Conservation (phyloP, 2,113 vertebrate species). For the Glareola pratincola region DNA sequence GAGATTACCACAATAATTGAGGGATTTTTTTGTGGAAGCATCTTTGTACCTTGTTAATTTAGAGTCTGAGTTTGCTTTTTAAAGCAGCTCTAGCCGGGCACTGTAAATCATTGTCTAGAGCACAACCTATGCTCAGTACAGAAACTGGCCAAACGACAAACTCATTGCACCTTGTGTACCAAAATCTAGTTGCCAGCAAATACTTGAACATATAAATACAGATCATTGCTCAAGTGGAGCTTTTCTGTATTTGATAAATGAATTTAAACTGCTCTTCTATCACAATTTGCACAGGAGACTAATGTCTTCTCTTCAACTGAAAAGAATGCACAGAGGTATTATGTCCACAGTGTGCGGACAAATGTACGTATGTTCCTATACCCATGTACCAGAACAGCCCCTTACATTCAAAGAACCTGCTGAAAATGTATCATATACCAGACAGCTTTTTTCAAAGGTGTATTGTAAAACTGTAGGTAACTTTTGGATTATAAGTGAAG, state of each 20-base stretch:
- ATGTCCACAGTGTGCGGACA: neutral
- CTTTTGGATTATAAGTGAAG: neutral
- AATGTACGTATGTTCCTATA: neutral
- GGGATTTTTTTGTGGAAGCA: neutral
- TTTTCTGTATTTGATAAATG: neutral
- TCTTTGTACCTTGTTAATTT: constrained; percentile 15
- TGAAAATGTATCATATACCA: neutral
- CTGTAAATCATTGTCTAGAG: constrained; percentile 20
- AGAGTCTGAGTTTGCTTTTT: constrained; percentile 35
- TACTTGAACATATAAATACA: neutral
- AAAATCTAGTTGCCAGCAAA: neutral
- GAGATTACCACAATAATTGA: neutral
- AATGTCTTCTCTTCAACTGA: neutral
- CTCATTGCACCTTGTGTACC: neutral
- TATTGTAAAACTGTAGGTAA: neutral
- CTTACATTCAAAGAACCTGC: neutral
- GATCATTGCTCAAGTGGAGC: neutral
- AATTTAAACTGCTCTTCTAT: neutral
- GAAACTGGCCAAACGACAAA: neutral
- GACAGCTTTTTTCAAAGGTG: neutral
- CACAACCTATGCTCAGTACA: neutral
- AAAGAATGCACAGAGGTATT: neutral
- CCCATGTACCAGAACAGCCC: neutral
- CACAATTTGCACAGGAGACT: neutral
- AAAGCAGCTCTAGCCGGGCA: constrained; percentile 18